Evolutionary conservation across 2,113 vertebrate species (phyloP).

Genomic region (Dicrurus megarhynchus): DNA sequence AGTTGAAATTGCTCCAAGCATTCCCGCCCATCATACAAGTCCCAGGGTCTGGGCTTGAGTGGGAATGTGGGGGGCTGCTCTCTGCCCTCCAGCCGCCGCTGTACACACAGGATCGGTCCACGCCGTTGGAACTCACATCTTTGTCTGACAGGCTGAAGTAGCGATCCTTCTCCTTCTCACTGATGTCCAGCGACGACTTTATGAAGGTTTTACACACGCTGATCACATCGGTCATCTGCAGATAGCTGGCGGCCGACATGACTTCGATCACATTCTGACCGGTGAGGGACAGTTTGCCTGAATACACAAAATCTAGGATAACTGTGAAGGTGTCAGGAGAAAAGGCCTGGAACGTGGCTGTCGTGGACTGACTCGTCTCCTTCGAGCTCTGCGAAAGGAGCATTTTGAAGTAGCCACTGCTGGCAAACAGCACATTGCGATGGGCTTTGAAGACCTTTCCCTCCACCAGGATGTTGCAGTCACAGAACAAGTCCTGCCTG

Average conservation of each 20-base stretch:
- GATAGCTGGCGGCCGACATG: conserved; percentile 96
- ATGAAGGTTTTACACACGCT: conserved; percentile 96
- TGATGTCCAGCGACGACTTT: conserved; percentile 93
- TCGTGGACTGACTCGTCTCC: conserved; percentile 78
- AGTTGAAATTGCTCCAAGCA: conserved; percentile 71
- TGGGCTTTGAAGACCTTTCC: conserved; percentile 93
- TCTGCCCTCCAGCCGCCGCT: conserved; percentile 66
- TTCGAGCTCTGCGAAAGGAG: conserved; percentile 87
- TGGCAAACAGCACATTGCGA: conserved; percentile 92
- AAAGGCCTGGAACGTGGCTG: conserved; percentile 91
- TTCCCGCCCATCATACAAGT: conserved; percentile 60
- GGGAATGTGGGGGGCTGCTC: conserved; percentile 59
- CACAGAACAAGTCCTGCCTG: conserved; percentile 91
- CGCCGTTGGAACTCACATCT: conserved; percentile 76
- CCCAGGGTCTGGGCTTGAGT: conserved; percentile 70
- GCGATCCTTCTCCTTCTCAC: conserved; percentile 84
- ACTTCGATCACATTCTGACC: conserved; percentile 96
- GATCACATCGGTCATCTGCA: conserved; percentile 98
- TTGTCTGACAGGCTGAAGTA: conserved; percentile 89
- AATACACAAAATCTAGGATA: conserved; percentile 96
- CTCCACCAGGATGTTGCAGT: conserved; percentile 92
- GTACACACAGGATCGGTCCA: conserved; percentile 65
- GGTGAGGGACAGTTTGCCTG: conserved; percentile 89
- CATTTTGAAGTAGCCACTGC: conserved; percentile 98
- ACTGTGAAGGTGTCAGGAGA: conserved; percentile 90